Base-by-base conservation (phyloP, 2,888 invertebrate genomes). In the Phalangium opilio region DNA sequence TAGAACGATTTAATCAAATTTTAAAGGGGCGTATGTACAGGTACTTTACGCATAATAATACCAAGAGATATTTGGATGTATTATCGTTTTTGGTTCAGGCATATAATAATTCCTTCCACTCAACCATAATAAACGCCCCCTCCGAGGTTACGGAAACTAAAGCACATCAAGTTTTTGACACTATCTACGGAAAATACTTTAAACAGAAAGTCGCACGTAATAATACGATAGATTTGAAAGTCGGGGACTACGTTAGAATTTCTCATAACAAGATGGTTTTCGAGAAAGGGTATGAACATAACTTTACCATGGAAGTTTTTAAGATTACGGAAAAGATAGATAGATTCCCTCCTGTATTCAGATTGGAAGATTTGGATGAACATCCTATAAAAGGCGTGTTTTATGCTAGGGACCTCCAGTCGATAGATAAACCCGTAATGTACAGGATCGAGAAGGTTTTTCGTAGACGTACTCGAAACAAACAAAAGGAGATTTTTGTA, bases 1-100 rank as follows among this genome's bases (percentile, higher is more conserved):
- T 59, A 1, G 62, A 64, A 53, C 41, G 63, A 4, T 59, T 60
- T 10, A 59, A 61, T 50, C 44, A 60, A 47, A 63, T 59, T 7
- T 41, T 63, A 14, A 62, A 62, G 52, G 55, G 54, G 27, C 56
- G 46, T n/a, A n/a, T 44, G 44, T 49, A 43, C 41, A 46, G 46
- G 14, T 44, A 46, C 27, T 49, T 49, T 33, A 41, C 44, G 1
- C 8, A 17, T 21, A 40, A 44, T 20, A 40, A 34, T 4, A 46
- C 46, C 15, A 35, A 49, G 32, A 43, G 18, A 11, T 42, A 36
- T 38, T 10, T 46, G 11, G 43, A 46, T 19, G 14, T 49, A 14
- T 42, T 49, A 20, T n/a, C 44, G 2, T 17, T 41, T 7, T 27
- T 52, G 19, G 32, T 47, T 32, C 38, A 52, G 18, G 19, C 42